Base-by-base conservation (phyloP, 2,113 vertebrate species). In the Epinephelus moara region DNA sequence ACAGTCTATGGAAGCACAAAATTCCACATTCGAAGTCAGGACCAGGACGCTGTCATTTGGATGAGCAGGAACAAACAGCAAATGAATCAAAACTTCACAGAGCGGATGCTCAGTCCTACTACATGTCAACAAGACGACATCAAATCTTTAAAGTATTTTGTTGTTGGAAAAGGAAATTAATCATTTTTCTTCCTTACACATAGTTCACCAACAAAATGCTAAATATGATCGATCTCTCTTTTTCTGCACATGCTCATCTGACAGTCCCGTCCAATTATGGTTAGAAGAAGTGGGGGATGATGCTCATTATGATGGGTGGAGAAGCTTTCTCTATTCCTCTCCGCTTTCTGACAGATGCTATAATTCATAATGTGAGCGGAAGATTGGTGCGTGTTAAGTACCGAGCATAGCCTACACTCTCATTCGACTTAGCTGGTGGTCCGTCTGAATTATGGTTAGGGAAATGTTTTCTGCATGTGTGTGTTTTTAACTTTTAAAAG, bases 351-450 rank as follows among this genome's bases (percentile, higher is more conserved):
- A 92, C 86, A 88, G 79, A 91, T 67, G 91, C 90, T 82, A 49
- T 91, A 90, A 94, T 85, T 94, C 92, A 94, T 77, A 71, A 83
- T 52, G 91, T 50, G 81, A 86, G 79, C 63, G 60, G 78, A 80
- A 70, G 84, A 85, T 77, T 77, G 84, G 75, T 75, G 91, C 78
- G 76, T 85, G 86, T 84, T 86, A 84, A 88, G 86, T 69, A 61
- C 75, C 70, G 45, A 87, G 89, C 84, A 19, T 57, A 69, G 86
- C 45, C 88, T 53, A 55, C 71, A 18, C 85, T 81, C 66, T 82
- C 85, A 45, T 80, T 86, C 9, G 82, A 84, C 91, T 89, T 80
- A 83, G 92, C 92, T 89, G 94, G 94, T 95, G 95, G 94, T 95
- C 94, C 80, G 50, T 33, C 70, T 73, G 84, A 88, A 79, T 92